Evolutionary conservation across 2,113 vertebrate genomes (phyloP).

Genomic region (Otis tarda): DNA sequence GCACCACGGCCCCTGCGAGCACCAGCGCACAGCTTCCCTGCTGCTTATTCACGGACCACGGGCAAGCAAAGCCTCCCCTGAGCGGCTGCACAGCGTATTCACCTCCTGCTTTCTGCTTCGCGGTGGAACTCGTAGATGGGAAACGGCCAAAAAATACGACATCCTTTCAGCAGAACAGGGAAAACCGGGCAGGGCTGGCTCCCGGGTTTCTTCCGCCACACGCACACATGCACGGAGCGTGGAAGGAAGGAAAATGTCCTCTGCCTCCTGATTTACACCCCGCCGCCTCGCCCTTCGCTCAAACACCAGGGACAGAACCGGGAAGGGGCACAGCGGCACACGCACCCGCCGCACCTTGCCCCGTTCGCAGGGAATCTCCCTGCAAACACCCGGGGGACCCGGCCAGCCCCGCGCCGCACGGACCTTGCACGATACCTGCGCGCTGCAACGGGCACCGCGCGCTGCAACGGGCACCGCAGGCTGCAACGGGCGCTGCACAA

Average conservation of each 20-base stretch:
- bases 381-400: neutral
- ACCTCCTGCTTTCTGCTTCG: neutral
- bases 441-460: neutral
- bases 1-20: neutral
- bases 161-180: neutral
- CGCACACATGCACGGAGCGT: neutral
- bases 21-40: neutral
- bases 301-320: neutral
- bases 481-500: neutral
- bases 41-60: neutral
- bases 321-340: neutral
- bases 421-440: neutral
- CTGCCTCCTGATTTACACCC: neutral
- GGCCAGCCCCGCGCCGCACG: neutral
- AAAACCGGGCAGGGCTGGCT: neutral
- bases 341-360: neutral
- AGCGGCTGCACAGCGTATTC: neutral
- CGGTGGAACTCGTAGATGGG: neutral
- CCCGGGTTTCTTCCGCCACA: neutral
- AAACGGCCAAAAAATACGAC: neutral
- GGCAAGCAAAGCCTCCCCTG: neutral
- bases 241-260: slow-evolving; percentile 13
- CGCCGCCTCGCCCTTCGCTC: neutral
- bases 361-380: neutral
- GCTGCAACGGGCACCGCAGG: no score